phyloP scores from a whole-genome alignment of 2,113 vertebrate species.

The Plestiodon gilberti region DNA sequence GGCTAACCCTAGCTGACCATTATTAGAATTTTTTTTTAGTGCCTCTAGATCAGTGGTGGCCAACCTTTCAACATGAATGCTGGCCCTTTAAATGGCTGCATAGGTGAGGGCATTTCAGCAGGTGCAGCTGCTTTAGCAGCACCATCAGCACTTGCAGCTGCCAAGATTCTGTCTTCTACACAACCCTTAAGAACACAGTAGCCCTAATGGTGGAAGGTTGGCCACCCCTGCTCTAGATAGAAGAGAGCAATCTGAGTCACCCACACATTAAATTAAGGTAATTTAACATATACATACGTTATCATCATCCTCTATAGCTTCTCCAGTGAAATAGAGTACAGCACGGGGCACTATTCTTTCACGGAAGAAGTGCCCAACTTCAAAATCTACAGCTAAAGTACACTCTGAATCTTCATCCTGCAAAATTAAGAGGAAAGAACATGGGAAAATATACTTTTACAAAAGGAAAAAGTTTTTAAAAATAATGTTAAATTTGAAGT shows the following conservation, averaged over 20 bases:
- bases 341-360: slow-evolving; percentile 95
- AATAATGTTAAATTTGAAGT: background rate
- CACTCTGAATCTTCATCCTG: slow-evolving; percentile 97
- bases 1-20: background rate
- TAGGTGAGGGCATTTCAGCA: too few species aligned
- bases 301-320: slow-evolving; percentile 95
- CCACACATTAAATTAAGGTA: background rate
- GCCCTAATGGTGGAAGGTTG: too few species aligned
- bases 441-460: background rate
- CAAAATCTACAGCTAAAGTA: slow-evolving; percentile 92
- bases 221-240: too few species aligned
- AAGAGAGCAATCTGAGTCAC: background rate
- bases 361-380: slow-evolving; percentile 97
- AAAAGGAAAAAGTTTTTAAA: background rate
- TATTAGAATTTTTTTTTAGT: background rate
- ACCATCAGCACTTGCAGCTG: too few species aligned
- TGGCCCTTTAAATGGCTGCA: too few species aligned
- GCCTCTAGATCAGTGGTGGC: background rate
- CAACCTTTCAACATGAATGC: too few species aligned
- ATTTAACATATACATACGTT: slow-evolving; percentile 81
- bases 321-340: slow-evolving; percentile 97
- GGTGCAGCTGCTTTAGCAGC: too few species aligned
- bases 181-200: too few species aligned
- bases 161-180: too few species aligned
- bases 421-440: slow-evolving; percentile 22